Percentiles rank a stretch among this genome's conserved stretches.
Evolutionary conservation across 30 jellyfish, hydroid and myxozoan genomes (phyloP).

Genomic region (Clytia hemisphaerica): DNA sequence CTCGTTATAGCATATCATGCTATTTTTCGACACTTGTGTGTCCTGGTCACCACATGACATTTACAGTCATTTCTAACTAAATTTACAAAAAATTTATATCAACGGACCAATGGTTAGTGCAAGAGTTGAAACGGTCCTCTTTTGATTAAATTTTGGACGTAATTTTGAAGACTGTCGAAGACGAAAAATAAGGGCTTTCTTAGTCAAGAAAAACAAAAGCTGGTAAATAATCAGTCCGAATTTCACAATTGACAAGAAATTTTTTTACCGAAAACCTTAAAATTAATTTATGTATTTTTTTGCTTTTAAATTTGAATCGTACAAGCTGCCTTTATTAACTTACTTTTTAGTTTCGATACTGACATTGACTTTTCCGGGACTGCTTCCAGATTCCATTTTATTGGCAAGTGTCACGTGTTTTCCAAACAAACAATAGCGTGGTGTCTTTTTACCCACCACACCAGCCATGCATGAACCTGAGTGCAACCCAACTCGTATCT

Average conservation of each 20-base stretch:
- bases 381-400: constrained; percentile 68
- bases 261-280: not conserved
- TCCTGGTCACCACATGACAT: too few species aligned
- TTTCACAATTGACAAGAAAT: not conserved
- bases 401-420: constrained; percentile 64
- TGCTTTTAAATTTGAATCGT: not conserved
- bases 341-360: constrained; percentile 61
- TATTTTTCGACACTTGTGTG: too few species aligned
- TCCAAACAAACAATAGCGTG: constrained; percentile 80
- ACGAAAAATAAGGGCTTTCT: too few species aligned
- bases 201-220: not conserved
- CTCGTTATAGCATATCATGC: too few species aligned
- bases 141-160: too few species aligned
- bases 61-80: too few species aligned
- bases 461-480: constrained; percentile 92
- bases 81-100: too few species aligned
- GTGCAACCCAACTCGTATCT: constrained; percentile 75
- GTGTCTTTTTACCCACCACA: constrained; percentile 82
- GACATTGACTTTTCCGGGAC: constrained; percentile 60
- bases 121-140: too few species aligned
- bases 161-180: too few species aligned
- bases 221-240: not conserved
- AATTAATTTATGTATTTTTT: not conserved
- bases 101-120: too few species aligned
- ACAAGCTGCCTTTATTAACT: not conserved